These are phyloP conservation scores for Spisula solida DNA, from an alignment of 2,888 invertebrate species.

Conservation along the genomic window DNA sequence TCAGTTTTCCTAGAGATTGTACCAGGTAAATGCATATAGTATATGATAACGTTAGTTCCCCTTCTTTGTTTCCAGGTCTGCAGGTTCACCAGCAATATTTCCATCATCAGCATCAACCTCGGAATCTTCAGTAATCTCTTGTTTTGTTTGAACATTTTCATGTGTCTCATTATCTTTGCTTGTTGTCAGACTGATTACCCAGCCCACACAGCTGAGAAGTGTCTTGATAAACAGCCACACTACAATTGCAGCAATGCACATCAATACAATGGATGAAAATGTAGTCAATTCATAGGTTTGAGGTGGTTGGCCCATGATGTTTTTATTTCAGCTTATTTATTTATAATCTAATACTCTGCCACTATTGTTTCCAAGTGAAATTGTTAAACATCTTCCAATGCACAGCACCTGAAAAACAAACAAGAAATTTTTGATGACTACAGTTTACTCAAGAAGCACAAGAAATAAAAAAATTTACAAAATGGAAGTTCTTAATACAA, in stretches of 20 bases:
- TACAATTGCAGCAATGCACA: conserved; percentile 50
- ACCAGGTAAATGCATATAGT: too few relatives aligned
- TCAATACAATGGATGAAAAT: conserved; percentile 51
- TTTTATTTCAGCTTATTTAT: too few relatives aligned
- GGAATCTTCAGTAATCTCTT: neutral
- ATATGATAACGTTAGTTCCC: conserved; percentile 9
- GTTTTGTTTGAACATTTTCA: neutral
- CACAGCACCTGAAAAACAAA: too few relatives aligned
- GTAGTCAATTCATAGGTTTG: conserved; percentile 62
- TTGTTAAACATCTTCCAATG: too few relatives aligned
- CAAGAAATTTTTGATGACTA: too few relatives aligned
- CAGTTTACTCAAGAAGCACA: too few relatives aligned
- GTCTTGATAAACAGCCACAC: conserved; percentile 56
- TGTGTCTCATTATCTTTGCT: neutral
- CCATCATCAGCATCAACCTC: conserved; percentile 28
- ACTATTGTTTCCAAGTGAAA: too few relatives aligned
- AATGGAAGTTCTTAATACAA: too few relatives aligned
- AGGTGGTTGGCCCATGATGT: conserved; percentile 57
- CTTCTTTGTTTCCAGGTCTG: conserved; percentile 46
- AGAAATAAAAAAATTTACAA: too few relatives aligned
- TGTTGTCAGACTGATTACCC: conserved; percentile 30
- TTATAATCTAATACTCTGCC: too few relatives aligned
- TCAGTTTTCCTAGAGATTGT: too few relatives aligned
- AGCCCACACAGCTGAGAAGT: conserved; percentile 42
- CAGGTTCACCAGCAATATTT: conserved; percentile 23